Evolutionary conservation across 92 coral and sea anemone genomes (phyloP), one percentile per base, ranked within the genome.

Genomic region (Heteractis magnifica): DNA sequence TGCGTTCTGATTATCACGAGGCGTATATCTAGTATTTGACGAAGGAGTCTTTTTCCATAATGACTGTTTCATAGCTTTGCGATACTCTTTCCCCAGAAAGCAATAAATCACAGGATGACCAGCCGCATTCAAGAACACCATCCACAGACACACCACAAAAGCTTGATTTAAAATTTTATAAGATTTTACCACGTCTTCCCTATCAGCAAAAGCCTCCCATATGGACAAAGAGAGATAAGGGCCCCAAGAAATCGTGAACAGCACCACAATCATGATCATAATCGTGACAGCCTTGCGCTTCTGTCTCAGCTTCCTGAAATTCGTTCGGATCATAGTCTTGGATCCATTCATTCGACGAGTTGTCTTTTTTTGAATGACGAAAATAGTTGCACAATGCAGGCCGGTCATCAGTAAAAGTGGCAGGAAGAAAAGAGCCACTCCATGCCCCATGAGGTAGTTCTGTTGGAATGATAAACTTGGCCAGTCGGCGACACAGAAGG

Each of bases 21-120:
- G 84, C 16, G 84, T 68, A n/a, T 68, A 81, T 16, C 84, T 44
- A 0, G 84, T 81, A 19, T 81, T 81, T 8, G 84, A 81, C 11
- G 88, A 59, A 3, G 55, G 79, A 49, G 64, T 77, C 83, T 70
- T 65, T 51, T 79, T 77, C 65, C 76, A 26, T 11, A 91, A 77
- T 2, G 94, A 88, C 34, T 80, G 84, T 48, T 71, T 85, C 52
- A 91, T 79, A 11, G 97, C 97, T 12, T 72, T 84, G 14, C 97
- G 86, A 76, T 93, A 93, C 68, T 90, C 86, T 21, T 84, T 91
- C 21, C 97, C 91, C 75, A 88, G 86, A 19, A 93, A 73, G 15
- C 97, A 91, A 65, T 90, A 93, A 71, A 93, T 89, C 48, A 93
- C 74, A 1, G 97, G 97, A 83, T 93, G 97, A 56, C 90, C 86